Conservation (phyloP, 2,888 invertebrate genomes). For the Pandemis cinnamomeana region DNA sequence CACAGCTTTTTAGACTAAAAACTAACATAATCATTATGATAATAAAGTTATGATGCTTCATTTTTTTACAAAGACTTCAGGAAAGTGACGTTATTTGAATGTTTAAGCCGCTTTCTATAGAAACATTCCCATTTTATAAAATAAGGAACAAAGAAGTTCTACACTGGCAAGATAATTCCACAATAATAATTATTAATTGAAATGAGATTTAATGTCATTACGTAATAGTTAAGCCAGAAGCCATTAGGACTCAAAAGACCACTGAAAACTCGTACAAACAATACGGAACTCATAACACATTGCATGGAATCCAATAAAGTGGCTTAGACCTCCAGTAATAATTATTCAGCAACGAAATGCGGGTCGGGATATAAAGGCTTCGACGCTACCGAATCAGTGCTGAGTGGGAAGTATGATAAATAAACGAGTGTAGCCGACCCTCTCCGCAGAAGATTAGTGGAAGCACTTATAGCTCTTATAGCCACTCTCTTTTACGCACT, state of each 20-base stretch:
- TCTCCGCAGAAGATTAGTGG: slow-evolving; percentile 21
- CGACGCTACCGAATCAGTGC: slow-evolving; percentile 16
- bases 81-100: too few species aligned
- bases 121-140: too few species aligned
- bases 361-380: slow-evolving; percentile 5
- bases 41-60: too few species aligned
- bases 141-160: too few species aligned
- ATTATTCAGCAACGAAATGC: neutral
- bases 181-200: too few species aligned
- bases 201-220: neutral
- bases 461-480: slow-evolving; percentile 19
- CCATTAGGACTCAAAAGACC: neutral
- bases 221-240: neutral
- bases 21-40: too few species aligned
- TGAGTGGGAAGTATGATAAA: slow-evolving; percentile 20
- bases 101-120: too few species aligned
- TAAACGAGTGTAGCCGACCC: slow-evolving; percentile 9
- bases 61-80: too few species aligned
- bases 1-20: too few species aligned
- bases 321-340: neutral
- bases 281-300: neutral
- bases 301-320: neutral
- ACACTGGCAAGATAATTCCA: too few species aligned
- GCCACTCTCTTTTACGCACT: slow-evolving; percentile 18
- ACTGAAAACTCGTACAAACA: neutral